Evolutionary conservation across 2,113 vertebrate genomes (phyloP), one percentile per base, ranked within the genome.

Genomic region (Pelvicachromis taeniatus): DNA sequence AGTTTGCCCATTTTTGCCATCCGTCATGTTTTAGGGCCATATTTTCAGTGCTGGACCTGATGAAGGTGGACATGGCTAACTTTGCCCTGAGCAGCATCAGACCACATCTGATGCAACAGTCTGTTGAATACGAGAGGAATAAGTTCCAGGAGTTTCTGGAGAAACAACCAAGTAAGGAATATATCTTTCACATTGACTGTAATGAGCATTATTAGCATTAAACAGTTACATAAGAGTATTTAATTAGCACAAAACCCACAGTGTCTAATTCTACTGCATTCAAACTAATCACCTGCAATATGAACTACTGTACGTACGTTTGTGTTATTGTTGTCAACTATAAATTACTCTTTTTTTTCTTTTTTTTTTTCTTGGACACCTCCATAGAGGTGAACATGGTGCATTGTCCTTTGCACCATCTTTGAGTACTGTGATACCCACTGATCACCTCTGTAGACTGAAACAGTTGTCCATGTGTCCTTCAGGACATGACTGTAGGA

Each of bases 61-160:
- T 99, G 99, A 99, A 99, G 95, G 93, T 99, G 81, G 99, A 99
- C 94, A 98, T 99, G 97, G 98, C 97, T 16, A 99, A 99, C 95
- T 99, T 99, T 89, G 96, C 98, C 55, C 90, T 99, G 90, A 97
- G 91, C 87, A 99, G 97, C 94, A 96, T 99, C 88, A 95, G 97
- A 85, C 98, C 99, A 26, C 98, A 98, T 89, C 95, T 99, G 92
- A 97, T 99, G 96, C 97, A 99, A 93, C 98, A 99, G 78, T 99
- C 98, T 1, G 97, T 97, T 38, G 98, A 99, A 83, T 99, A 99
- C n/a, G 98, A 99, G 94, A 97, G 97, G 91, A 97, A 96, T 94
- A 99, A 99, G 93, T 99, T 99, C 95, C 97, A 99, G 90, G 97
- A 97, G 82, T 96, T 99, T 88, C 92, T 98, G 92, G 97, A 98